phyloP scores from a whole-genome alignment of 2,797 vertebrate genomes.

The Gallirallus australis region DNA sequence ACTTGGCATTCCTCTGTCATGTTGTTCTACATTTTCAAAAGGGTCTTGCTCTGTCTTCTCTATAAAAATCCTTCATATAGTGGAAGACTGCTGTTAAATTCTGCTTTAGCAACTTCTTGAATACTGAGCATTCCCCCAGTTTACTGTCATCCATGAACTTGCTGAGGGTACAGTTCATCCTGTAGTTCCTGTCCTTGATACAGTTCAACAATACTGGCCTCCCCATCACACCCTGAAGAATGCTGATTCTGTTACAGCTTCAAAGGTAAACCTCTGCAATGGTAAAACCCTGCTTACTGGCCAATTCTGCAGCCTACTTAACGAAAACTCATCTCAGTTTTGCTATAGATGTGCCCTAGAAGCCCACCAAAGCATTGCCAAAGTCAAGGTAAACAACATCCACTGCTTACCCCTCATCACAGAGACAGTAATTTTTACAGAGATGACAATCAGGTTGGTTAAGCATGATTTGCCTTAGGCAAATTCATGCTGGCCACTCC shows the following conservation, averaged over 20 bases:
- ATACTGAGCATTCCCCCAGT: not conserved
- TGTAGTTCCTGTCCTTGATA: not conserved
- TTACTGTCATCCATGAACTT: not conserved
- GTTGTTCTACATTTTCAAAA: not conserved
- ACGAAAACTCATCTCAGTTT: not conserved
- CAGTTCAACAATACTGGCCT: not conserved
- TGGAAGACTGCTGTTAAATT: not conserved
- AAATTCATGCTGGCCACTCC: not conserved
- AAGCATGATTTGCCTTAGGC: not conserved
- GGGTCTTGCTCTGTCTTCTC: not conserved
- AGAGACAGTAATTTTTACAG: not conserved
- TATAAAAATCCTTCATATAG: not conserved
- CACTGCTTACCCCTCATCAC: not conserved
- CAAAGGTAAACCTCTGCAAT: not conserved
- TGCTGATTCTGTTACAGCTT: not conserved
- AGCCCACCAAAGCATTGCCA: not conserved
- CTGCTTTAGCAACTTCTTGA: not conserved
- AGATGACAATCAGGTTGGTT: not conserved
- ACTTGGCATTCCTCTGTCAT: not conserved
- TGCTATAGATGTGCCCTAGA: not conserved
- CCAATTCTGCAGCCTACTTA: not conserved
- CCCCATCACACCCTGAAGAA: not conserved
- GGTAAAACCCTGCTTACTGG: not conserved
- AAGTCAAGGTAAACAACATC: not conserved
- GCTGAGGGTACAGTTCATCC: not conserved